Evolutionary conservation across 2,888 invertebrate species (phyloP), one percentile per base, ranked within the genome.

Genomic region (Elmis aenea): DNA sequence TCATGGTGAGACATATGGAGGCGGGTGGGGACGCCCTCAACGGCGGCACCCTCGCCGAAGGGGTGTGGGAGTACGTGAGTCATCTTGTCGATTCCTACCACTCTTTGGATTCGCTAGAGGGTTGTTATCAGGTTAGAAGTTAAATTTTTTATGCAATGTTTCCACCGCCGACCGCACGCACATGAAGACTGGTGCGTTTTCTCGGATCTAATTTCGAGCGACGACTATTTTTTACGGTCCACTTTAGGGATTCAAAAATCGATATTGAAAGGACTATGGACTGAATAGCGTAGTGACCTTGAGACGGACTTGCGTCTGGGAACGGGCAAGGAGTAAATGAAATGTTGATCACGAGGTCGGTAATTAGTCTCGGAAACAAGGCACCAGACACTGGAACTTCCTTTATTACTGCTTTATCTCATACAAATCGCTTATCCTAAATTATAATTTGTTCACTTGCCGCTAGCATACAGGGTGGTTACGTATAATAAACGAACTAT

Each of bases 21-120:
- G 46, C 52, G 23, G 73, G 70, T 67, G 59, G 73, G 68, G 73
- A 72, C 69, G 72, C 70, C 67, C 30, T 46, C 38, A 66, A 72
- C 70, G 39, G 33, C 39, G 67, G 68, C 62, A 50, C 63, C 69
- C 50, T 62, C 67, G 60, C 76, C 52, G 76, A 76, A 52, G 76
- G 76, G 54, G 75, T 79, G 51, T 80, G 79, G 79, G 79, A 80
- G 67, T 79, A 76, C 60, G 78, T 80, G 63, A 77, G 73, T 62
- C 76, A 77, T 56, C 71, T 79, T 47, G 75, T 79, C 62, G 77
- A 74, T 66, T 74, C 74, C 26, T 79, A 77, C 47, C 51, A 55
- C 33, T 50, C 47, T 27, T 46, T 54, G 42, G 52, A 56, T 26
- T 32, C 31, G 11, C n/a, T n/a, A n/a, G 31, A 26, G n/a, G 6